A percentile compares a stretch with the other conserved stretches of the same genome.
phyloP scores from a whole-genome alignment of 53 echinoderm and acorn worm species.

The Zoroaster sp. region DNA sequence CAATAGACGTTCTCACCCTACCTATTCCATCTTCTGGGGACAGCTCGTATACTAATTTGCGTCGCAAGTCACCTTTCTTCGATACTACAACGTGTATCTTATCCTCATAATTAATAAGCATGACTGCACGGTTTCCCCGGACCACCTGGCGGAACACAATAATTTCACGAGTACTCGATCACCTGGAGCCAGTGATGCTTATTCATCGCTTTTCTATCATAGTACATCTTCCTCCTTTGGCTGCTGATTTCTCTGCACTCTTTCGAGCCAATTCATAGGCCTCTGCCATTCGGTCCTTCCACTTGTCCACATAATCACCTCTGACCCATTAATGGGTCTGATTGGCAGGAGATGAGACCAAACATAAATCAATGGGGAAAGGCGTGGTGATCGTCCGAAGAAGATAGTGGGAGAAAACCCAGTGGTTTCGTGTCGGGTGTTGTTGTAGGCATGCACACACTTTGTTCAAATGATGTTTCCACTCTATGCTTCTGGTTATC shows the following conservation, averaged over 20 bases:
- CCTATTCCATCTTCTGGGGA: neutral
- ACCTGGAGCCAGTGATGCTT: neutral
- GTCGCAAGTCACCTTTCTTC: neutral
- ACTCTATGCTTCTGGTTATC: constrained; percentile 2
- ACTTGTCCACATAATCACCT: neutral
- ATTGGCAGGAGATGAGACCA: neutral
- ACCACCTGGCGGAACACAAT: no score
- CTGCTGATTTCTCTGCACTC: neutral
- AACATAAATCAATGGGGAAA: constrained; percentile 28
- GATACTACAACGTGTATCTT: neutral
- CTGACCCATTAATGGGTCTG: neutral
- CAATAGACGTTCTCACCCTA: neutral
- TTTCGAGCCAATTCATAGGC: neutral
- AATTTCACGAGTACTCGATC: no score
- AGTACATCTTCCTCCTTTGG: neutral
- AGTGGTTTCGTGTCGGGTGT: constrained; percentile 66
- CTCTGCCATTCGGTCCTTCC: neutral
- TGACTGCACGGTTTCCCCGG: no score
- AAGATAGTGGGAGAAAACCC: constrained; percentile 27
- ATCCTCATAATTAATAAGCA: no score
- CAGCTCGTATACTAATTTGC: neutral
- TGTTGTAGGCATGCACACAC: constrained; percentile 69
- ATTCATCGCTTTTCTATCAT: neutral
- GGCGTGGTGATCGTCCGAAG: constrained; percentile 28
- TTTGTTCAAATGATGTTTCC: constrained; percentile 42